Evolutionary conservation across 1,140 invertebrate genomes (phyloP), one percentile per base, ranked within the genome.

Genomic region (Neuroterus valhalla): DNA sequence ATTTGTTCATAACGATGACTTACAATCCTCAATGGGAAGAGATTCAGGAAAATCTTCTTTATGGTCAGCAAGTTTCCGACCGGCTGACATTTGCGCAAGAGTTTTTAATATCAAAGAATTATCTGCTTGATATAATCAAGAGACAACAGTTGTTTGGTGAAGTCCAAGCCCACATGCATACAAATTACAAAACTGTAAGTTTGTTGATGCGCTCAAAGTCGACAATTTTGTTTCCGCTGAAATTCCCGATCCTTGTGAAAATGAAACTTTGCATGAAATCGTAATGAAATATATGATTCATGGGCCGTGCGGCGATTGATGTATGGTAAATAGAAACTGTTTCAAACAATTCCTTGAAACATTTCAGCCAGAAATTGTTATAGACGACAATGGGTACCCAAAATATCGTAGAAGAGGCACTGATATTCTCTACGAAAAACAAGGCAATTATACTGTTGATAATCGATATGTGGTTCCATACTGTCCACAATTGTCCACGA

Each of bases 31-130:
- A 46, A 26, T 75, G 72, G 72, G 50, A 15, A n/a, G 68, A 74
- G 68, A 87, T 78, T 82, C 84, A 50, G 70, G 72, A 80, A 69
- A 71, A 82, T 71, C 75, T 90, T 72, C 72, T 87, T 19, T 72
- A 68, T n/a, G 80, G 82, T 43, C 81, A 89, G 86, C 74, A 78
- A 82, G 71, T 83, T 68, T 12, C 74, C 69, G 83, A 86, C 86
- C 74, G 84, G 48, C 85, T 85, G 70, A 86, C 45, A 26, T 72
- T 48, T 21, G 66, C 8, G 62, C 62, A 17, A 19, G 62, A 26
- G 71, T 72, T n/a, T 72, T 72, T 50, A 14, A 72, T 45, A 3
- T 48, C 31, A 72, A 66, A 55, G 21, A 46, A 73, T 23, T 12
- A 3, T 12, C 48, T 72, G n/a, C 14, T 67, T 42, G 8, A 72